Percentiles rank a stretch among this genome's conserved stretches.
Conservation (phyloP, 2,113 vertebrate genomes). For the Tragelaphus scriptus region DNA sequence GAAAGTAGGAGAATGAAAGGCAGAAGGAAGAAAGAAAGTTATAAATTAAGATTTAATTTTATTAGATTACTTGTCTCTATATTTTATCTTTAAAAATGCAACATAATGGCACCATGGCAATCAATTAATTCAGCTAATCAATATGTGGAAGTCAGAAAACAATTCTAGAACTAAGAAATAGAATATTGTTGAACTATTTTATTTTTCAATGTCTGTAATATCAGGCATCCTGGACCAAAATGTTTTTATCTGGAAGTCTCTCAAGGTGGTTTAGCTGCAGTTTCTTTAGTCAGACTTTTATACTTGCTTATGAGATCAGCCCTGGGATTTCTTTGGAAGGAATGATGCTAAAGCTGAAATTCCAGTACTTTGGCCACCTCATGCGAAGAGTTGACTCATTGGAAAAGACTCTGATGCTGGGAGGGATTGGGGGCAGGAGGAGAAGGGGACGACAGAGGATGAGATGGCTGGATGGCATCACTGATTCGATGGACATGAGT, state of each 20-base stretch:
- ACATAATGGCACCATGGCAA: not conserved
- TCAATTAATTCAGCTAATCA: slow-evolving; percentile 30
- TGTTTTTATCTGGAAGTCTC: not conserved
- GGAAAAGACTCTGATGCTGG: no score
- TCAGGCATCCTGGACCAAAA: not conserved
- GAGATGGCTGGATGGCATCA: no score
- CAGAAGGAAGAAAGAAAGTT: not conserved
- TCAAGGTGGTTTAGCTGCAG: not conserved
- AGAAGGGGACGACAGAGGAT: no score
- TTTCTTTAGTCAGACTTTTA: not conserved
- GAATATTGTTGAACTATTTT: not conserved
- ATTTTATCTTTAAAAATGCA: not conserved
- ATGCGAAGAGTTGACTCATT: no score
- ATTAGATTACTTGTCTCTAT: not conserved
- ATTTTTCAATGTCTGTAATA: not conserved
- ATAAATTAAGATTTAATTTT: slow-evolving; percentile 9
- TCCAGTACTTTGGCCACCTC: no score
- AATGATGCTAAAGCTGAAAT: no score
- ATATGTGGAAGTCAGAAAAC: not conserved
- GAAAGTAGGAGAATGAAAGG: not conserved
- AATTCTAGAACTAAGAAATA: not conserved
- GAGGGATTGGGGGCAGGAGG: no score
- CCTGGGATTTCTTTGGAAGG: no score
- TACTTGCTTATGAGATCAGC: not conserved
- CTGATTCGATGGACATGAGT: no score